A percentile compares a stretch with the other conserved stretches of the same genome.
Evolutionary conservation across 2,888 invertebrate species (phyloP).

Genomic region (Nesidiocoris tenuis): DNA sequence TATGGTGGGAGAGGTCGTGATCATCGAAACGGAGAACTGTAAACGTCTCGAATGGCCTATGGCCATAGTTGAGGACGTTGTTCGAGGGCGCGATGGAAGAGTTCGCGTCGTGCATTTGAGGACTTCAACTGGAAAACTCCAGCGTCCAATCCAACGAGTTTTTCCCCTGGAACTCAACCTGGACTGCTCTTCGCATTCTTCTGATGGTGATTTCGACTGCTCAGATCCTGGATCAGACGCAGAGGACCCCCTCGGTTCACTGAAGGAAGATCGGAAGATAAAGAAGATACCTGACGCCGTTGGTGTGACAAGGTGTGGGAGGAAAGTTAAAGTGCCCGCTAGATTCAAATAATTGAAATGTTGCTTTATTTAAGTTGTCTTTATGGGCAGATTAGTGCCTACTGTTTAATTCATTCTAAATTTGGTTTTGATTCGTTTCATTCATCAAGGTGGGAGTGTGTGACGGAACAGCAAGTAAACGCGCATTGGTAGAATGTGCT

Average conservation of each 20-base stretch:
- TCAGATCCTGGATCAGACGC: background rate
- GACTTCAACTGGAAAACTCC: background rate
- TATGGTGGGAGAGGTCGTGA: background rate
- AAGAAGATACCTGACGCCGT: background rate
- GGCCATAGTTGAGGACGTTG: background rate
- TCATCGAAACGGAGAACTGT: background rate
- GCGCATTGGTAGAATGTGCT: no score
- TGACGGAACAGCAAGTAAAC: no score
- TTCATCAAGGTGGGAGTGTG: background rate
- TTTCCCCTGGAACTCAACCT: background rate
- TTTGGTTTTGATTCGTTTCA: background rate
- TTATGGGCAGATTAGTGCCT: no score
- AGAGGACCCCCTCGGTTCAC: background rate
- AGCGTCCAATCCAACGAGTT: background rate
- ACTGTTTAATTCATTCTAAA: no score
- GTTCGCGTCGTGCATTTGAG: background rate
- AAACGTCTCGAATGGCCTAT: background rate
- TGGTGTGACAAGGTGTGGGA: background rate
- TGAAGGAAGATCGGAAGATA: background rate
- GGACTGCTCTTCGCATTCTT: background rate
- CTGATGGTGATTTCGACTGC: background rate
- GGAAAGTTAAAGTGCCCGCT: background rate
- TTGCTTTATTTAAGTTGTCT: background rate
- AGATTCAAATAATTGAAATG: background rate
- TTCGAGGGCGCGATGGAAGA: background rate